Evolutionary conservation across 2,888 invertebrate genomes (phyloP), one percentile per base, ranked within the genome.

Genomic region (Trichopria drosophilae): DNA sequence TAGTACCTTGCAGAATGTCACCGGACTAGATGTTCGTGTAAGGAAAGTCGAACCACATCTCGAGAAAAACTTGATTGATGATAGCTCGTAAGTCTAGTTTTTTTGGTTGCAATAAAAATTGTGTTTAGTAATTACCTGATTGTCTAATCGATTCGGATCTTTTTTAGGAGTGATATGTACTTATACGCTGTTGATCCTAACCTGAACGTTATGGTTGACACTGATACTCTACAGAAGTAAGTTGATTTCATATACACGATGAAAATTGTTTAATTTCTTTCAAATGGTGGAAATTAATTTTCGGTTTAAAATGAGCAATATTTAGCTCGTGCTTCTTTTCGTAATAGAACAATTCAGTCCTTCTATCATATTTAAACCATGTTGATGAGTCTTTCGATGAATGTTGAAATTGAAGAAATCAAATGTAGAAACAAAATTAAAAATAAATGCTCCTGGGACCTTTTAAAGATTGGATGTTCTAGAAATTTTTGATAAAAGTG

Each of bases 121-220:
- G n/a, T n/a, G n/a, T n/a, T n/a, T n/a, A n/a, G n/a, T n/a, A n/a
- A n/a, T n/a, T n/a, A n/a, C n/a, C n/a, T n/a, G n/a, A n/a, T n/a
- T n/a, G n/a, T n/a, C n/a, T n/a, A n/a, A n/a, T n/a, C n/a, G n/a
- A n/a, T n/a, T n/a, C n/a, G n/a, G n/a, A n/a, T n/a, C n/a, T n/a
- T n/a, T n/a, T n/a, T n/a, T n/a, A 90, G 91, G 41, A 92, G 92
- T 18, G 90, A 92, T 65, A 82, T 92, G 77, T 91, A 89, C 64
- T 80, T 93, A 51, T 93, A 92, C 67, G 92, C 88, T 2, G 86
- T 93, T 15, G 90, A 92, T 76, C 88, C 88, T 1, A 79, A 85
- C 59, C 83, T 88, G 4, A 92, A 92, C 67, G 82, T 87, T 0
- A 84, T 93, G 47, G 83, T 92, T 35, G 89, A 90, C 67, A 88